Evolutionary conservation across 1,140 invertebrate species (phyloP), one percentile per base, ranked within the genome.

Genomic region (Drosophila lowei): DNA sequence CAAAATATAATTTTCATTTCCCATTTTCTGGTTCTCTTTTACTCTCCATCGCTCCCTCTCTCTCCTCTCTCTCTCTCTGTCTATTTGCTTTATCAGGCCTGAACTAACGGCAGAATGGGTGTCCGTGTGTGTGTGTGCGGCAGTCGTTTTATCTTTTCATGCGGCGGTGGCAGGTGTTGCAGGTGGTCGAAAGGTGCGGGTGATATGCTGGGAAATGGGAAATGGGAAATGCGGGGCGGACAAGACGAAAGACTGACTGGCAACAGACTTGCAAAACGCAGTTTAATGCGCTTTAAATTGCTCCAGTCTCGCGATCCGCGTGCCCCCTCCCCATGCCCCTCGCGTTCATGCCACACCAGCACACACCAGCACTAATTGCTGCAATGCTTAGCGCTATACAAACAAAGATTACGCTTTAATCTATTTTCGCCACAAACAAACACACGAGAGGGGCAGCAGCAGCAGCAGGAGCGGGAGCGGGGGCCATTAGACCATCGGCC

Each of bases 361-460:
- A 38, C 8, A 34, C 8, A 34, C 34, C 0, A 38, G 38, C 53
- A 61, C 79, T 76, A 88, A 83, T 81, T 74, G 74, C 75, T 42
- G 48, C 67, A 68, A 76, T 79, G 71, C 74, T 86, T 65, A 75
- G 71, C 71, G 70, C 63, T 88, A 71, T 88, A 79, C 84, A 88
- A 88, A 88, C 84, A 89, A 83, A 88, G 80, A 89, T 88, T 88
- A 89, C 78, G 72, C 83, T 89, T 88, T 88, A 88, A 88, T 88
- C 83, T 89, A 83, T 88, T 89, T 88, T 89, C 71, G 68, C 83
- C 59, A 53, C 52, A 44, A 53, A 25, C 23, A 30, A 3, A 30
- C 25, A 41, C 61, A 23, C 15, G 38, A 23, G 64, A 44, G 49
- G 18, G 13, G 15, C 53, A 49, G 34, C 21, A 48, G 63, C 49